A percentile compares a stretch with the other conserved stretches of the same genome.
Evolutionary conservation across 1,140 invertebrate genomes (phyloP).

Genomic region (Atta cephalotes): DNA sequence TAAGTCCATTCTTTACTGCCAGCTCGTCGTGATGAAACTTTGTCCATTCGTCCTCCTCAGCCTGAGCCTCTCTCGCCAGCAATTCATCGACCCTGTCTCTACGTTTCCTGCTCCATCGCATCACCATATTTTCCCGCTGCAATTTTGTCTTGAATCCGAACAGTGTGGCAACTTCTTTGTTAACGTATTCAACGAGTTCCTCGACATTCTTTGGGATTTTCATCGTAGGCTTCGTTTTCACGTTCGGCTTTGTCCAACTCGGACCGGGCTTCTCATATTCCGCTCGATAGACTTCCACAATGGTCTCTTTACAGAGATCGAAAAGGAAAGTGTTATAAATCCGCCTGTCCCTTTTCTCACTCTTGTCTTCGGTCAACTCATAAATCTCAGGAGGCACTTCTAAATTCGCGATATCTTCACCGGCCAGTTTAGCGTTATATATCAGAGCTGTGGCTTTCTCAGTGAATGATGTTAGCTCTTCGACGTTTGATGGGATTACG

Average conservation of each 20-base stretch:
- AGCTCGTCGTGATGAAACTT: conserved; percentile 91
- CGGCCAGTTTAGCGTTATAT: conserved; percentile 82
- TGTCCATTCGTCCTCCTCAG: conserved; percentile 91
- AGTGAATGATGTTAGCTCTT: conserved; percentile 85
- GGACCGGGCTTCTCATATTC: conserved; percentile 85
- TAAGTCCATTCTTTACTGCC: conserved; percentile 90
- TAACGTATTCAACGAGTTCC: conserved; percentile 86
- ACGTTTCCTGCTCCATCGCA: conserved; percentile 90
- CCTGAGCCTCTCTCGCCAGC: conserved; percentile 89
- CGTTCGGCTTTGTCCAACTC: conserved; percentile 87
- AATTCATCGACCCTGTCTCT: conserved; percentile 91
- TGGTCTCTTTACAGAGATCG: conserved; percentile 89
- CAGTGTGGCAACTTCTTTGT: conserved; percentile 86
- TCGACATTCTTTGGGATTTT: conserved; percentile 83
- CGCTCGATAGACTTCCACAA: conserved; percentile 85
- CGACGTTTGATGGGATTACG: conserved; percentile 84
- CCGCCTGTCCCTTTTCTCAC: conserved; percentile 81
- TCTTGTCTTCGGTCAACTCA: conserved; percentile 81
- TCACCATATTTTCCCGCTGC: conserved; percentile 87
- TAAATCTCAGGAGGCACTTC: conserved; percentile 83
- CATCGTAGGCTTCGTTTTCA: conserved; percentile 81
- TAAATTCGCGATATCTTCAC: conserved; percentile 82
- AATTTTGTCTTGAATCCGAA: conserved; percentile 87
- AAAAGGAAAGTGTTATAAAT: conserved; percentile 88
- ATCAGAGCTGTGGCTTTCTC: conserved; percentile 84